A percentile compares a stretch with the other conserved stretches of the same genome.
phyloP scores from a whole-genome alignment of 2,113 vertebrate species.

The Lasiurus cinereus region DNA sequence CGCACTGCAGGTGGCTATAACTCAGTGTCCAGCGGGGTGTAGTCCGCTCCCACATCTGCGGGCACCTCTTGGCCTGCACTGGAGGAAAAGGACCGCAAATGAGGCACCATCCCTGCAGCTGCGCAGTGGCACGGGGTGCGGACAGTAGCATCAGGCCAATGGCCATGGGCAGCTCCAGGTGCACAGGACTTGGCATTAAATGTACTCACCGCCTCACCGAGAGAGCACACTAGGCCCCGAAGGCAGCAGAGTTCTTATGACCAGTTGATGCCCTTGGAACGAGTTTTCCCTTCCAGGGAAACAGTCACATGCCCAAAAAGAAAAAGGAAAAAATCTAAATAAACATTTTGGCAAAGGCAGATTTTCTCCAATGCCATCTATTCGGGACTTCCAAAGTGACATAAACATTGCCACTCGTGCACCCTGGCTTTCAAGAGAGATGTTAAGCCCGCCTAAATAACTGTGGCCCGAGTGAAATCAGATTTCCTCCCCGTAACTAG shows the following conservation, averaged over 20 bases:
- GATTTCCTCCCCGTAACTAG: slow-evolving; percentile 65
- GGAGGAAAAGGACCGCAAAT: neutral
- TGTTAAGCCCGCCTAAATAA: slow-evolving; percentile 49
- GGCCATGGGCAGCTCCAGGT: neutral
- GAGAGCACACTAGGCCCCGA: neutral
- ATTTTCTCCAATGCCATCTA: slow-evolving; percentile 41
- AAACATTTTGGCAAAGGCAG: neutral
- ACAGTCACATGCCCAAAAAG: no score
- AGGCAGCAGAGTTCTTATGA: neutral
- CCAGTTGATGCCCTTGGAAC: neutral
- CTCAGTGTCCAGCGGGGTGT: neutral
- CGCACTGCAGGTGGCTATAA: fast-evolving
- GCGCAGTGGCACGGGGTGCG: neutral
- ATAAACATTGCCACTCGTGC: neutral
- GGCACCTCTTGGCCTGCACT: neutral
- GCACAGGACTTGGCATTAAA: neutral
- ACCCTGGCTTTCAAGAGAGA: slow-evolving; percentile 62
- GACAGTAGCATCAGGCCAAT: neutral
- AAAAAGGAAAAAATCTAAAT: neutral
- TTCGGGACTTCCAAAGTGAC: neutral
- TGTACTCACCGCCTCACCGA: slow-evolving; percentile 2
- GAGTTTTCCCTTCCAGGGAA: no score
- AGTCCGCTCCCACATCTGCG: neutral
- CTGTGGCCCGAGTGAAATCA: slow-evolving; percentile 51
- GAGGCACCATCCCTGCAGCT: neutral